phyloP scores from a whole-genome alignment of 2,113 vertebrate genomes.

The Ameiurus melas region DNA sequence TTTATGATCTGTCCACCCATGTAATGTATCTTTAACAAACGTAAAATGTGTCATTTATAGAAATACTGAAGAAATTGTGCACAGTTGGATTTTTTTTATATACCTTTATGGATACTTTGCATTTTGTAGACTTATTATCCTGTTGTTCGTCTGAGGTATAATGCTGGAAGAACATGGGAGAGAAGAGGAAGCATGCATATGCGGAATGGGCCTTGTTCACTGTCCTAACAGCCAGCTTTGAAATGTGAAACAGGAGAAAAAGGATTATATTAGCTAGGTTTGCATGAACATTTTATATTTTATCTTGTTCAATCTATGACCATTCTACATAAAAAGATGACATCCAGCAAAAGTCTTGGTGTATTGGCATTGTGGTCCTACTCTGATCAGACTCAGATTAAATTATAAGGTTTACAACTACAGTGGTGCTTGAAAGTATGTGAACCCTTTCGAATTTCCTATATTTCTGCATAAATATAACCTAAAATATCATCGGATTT shows the following conservation, averaged over 20 bases:
- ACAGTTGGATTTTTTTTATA: neutral
- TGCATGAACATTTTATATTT: neutral
- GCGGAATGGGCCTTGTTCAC: conserved; percentile 86
- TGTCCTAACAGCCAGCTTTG: conserved; percentile 84
- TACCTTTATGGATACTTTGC: conserved; percentile 89
- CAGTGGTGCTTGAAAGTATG: too few relatives aligned
- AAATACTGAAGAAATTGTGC: neutral
- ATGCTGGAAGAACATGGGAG: conserved; percentile 83
- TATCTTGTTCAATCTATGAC: neutral
- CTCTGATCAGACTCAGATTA: neutral
- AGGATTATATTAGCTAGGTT: neutral
- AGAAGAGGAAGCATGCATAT: conserved; percentile 86
- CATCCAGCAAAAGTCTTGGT: neutral
- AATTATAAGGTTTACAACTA: neutral
- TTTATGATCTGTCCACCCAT: neutral
- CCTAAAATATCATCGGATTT: too few relatives aligned
- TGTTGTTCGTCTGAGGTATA: conserved; percentile 71
- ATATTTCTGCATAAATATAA: too few relatives aligned
- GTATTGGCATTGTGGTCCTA: neutral
- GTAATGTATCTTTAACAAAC: neutral
- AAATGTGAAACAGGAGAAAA: conserved; percentile 15
- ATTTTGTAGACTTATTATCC: conserved; percentile 64
- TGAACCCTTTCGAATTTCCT: too few relatives aligned
- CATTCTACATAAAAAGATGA: neutral
- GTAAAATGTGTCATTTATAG: neutral